phyloP scores from a whole-genome alignment of 1,140 invertebrate species.

The Diorhabda elongata region DNA sequence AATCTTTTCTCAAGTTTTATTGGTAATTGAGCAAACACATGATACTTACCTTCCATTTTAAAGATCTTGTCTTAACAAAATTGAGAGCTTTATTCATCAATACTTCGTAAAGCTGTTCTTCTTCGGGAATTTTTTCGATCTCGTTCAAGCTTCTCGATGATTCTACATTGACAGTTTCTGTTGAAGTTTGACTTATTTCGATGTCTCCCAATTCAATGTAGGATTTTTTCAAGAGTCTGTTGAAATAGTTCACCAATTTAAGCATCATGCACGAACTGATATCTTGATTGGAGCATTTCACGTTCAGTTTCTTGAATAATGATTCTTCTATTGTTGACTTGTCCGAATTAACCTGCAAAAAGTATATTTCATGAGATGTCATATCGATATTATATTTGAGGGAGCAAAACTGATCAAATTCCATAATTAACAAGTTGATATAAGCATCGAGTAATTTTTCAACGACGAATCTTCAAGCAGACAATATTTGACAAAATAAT shows the following conservation, averaged over 20 bases:
- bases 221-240: slow-evolving; percentile 72
- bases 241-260: slow-evolving; percentile 75
- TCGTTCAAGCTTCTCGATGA: slow-evolving; percentile 41
- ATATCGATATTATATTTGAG: no score
- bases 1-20: no score
- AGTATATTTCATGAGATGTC: neutral
- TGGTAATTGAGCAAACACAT: no score
- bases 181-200: slow-evolving; percentile 61
- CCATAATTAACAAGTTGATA: no score
- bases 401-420: no score
- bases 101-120: slow-evolving; percentile 65
- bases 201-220: slow-evolving; percentile 71
- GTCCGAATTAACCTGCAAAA: slow-evolving; percentile 39
- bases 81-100: slow-evolving; percentile 68
- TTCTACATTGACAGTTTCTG: slow-evolving; percentile 31
- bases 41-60: slow-evolving; percentile 56
- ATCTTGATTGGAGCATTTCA: slow-evolving; percentile 69
- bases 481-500: no score
- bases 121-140: slow-evolving; percentile 53
- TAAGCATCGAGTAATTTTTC: no score
- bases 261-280: slow-evolving; percentile 74
- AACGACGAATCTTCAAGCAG: no score
- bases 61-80: slow-evolving; percentile 66
- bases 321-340: slow-evolving; percentile 58
- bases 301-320: slow-evolving; percentile 66